Evolutionary conservation across 2,797 vertebrate genomes (phyloP).

Genomic region (Rhinichthys osculus): DNA sequence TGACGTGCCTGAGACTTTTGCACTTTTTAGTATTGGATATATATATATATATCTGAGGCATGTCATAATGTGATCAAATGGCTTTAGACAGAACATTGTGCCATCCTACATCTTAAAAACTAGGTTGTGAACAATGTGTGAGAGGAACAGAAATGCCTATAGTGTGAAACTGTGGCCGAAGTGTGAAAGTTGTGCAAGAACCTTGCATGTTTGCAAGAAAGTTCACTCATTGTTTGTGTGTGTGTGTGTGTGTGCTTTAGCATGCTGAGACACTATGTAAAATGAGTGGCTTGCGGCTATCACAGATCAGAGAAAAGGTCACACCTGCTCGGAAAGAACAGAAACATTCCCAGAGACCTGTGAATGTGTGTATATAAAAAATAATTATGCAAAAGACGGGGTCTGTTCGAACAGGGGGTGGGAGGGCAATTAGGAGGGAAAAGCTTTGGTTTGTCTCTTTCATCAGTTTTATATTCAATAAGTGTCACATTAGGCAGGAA

Average conservation of each 20-base stretch:
- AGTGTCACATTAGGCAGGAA: slow-evolving; percentile 44
- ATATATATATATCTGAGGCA: not conserved
- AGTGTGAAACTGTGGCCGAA: not conserved
- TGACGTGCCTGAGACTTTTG: no score
- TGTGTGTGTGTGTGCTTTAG: not conserved
- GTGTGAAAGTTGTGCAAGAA: slow-evolving; percentile 25
- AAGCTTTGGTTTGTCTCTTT: slow-evolving; percentile 51
- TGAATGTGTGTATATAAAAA: slow-evolving; percentile 30
- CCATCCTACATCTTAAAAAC: not conserved
- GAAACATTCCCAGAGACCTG: slow-evolving; percentile 4
- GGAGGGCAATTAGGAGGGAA: slow-evolving; percentile 52
- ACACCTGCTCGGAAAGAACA: slow-evolving; percentile 37
- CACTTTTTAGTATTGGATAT: no score
- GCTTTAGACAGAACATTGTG: not conserved
- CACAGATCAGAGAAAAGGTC: slow-evolving; percentile 44
- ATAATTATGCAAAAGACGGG: slow-evolving; percentile 53
- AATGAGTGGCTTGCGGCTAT: slow-evolving; percentile 19
- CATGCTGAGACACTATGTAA: slow-evolving; percentile 3
- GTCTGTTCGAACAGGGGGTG: slow-evolving; percentile 39
- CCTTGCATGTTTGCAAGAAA: not conserved
- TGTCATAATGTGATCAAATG: not conserved
- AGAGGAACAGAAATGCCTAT: not conserved
- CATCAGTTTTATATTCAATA: slow-evolving; percentile 58
- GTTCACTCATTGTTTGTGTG: not conserved
- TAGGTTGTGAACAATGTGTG: not conserved